Percentiles rank a stretch among this genome's conserved stretches.
Evolutionary conservation across 2,888 invertebrate genomes (phyloP).

Genomic region (Andrena hattorfiana): DNA sequence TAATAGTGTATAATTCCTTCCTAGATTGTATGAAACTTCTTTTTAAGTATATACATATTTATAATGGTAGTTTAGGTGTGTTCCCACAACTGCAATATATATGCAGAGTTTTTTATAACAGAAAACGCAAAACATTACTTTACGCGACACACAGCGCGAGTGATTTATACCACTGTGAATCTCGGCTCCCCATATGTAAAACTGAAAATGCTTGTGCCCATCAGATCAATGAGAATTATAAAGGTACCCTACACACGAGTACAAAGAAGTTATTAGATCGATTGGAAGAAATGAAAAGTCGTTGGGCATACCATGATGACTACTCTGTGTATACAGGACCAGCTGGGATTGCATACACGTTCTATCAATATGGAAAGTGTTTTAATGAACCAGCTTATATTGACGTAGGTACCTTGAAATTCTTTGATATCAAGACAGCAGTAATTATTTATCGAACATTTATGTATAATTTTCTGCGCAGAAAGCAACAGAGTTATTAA

Average conservation of each 20-base stretch:
- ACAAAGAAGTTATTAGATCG: slow-evolving; percentile 84
- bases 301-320: slow-evolving; percentile 85
- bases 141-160: too few species aligned
- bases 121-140: too few species aligned
- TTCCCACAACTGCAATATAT: too few species aligned
- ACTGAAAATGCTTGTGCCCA: slow-evolving; percentile 33
- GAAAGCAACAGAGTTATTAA: slow-evolving; percentile 85
- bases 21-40: too few species aligned
- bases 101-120: too few species aligned
- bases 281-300: slow-evolving; percentile 84
- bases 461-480: slow-evolving; percentile 70
- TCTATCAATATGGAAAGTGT: slow-evolving; percentile 86
- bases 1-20: too few species aligned
- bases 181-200: not conserved
- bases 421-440: not conserved
- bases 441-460: not conserved
- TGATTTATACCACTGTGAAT: too few species aligned
- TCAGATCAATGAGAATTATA: slow-evolving; percentile 86
- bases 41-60: too few species aligned
- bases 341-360: slow-evolving; percentile 89
- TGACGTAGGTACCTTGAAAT: slow-evolving; percentile 64
- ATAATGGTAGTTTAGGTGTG: too few species aligned
- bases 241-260: slow-evolving; percentile 83
- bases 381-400: slow-evolving; percentile 75
- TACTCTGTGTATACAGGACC: slow-evolving; percentile 92